Base-by-base conservation (phyloP, 1,140 invertebrate genomes). In the Bombus balteatus region DNA sequence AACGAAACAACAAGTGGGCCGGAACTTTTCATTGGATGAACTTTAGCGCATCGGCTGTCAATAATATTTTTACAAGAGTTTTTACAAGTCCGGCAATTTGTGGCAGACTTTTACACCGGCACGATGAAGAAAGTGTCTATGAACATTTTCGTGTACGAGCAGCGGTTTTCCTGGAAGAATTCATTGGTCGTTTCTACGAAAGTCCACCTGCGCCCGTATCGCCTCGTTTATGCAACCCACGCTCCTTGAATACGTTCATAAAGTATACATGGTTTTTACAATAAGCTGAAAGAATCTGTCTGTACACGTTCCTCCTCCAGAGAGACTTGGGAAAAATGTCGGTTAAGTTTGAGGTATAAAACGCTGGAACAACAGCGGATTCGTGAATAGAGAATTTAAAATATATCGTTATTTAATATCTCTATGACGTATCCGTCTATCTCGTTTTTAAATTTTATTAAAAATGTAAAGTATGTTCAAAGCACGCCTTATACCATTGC, bases 241-340 rank as follows among this genome's bases (percentile, higher is more conserved):
- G 81, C 81, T 75, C 85, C 82, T 89, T 87, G 85, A 89, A 87
- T 68, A 80, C 32, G n/a, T 37, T 43, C 85, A 86, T 91, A 91
- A 91, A 89, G n/a, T 91, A 81, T 87, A 82, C 77, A 34, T 28
- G 57, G 57, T 89, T 72, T 77, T 84, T 34, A 66, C 77, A 75
- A 80, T 80, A 89, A 87, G 81, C 87, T 83, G 77, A 79, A 89
- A 89, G 88, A 89, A 87, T 89, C 88, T 89, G 88, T 89, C 87
- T 65, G 62, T 76, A 34, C 72, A 32, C 68, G 76, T 47, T 43
- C 59, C 32, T 39, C 37, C n/a, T 32, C 25, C 22, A 25, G 32
- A 22, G 75, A 68, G n/a, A 73, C 43, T 59, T 15, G 34, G 9
- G 57, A 73, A 74, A 59, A 86, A 62, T 39, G 43, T 53, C 9